Conservation (phyloP, 2,888 invertebrate genomes). For the Hipparchia semele region DNA sequence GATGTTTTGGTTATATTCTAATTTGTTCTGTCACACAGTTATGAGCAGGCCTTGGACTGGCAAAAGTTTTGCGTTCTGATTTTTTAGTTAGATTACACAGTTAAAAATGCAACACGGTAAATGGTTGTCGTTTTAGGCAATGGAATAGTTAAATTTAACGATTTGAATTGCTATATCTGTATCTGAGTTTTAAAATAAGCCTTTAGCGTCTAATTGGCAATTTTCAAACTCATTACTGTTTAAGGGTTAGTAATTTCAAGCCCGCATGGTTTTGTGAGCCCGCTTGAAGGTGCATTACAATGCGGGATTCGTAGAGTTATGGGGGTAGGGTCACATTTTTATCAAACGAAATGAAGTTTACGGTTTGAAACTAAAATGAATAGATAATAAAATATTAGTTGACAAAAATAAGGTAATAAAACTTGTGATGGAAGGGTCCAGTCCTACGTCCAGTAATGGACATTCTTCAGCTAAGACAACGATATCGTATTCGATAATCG, state of each 20-base stretch:
- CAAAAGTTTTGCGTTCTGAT: conserved; percentile 30
- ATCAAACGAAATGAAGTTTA: background rate
- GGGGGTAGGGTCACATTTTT: background rate
- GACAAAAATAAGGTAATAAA: too few species aligned
- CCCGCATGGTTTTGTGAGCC: conserved; percentile 4
- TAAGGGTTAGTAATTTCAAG: background rate
- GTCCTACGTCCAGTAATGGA: too few species aligned
- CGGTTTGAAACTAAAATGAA: background rate
- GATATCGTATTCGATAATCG: too few species aligned
- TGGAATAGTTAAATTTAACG: conserved; percentile 4
- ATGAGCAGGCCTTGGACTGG: conserved; percentile 27
- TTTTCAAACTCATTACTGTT: background rate
- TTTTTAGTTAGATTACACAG: conserved; percentile 25
- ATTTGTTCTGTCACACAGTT: conserved; percentile 19
- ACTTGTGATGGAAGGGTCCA: too few species aligned
- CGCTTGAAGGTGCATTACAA: background rate
- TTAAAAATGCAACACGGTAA: conserved; percentile 24
- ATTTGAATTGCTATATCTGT: conserved; percentile 1
- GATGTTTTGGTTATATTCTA: conserved; percentile 3
- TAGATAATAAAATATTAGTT: too few species aligned
- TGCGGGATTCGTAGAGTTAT: background rate
- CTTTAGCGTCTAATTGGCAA: background rate
- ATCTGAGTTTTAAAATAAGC: background rate
- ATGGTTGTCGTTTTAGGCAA: conserved; percentile 16
- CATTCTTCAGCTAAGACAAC: too few species aligned